Evolutionary conservation across 2,888 invertebrate species (phyloP).

Genomic region (Nemurella pictetii): DNA sequence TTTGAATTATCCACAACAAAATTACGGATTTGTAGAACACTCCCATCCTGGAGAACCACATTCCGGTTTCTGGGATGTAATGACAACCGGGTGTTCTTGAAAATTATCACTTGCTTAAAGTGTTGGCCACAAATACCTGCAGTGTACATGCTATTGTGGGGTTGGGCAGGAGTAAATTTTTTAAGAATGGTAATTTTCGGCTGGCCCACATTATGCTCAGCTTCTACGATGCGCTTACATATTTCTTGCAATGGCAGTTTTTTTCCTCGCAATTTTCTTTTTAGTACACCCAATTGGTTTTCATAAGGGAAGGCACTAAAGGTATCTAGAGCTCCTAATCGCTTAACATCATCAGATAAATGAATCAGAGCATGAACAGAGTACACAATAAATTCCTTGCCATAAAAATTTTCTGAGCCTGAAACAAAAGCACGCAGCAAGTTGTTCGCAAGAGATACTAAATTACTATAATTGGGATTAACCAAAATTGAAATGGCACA

Average conservation of each 20-base stretch:
- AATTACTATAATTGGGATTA: slow-evolving; percentile 39
- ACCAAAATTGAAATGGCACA: slow-evolving; percentile 43
- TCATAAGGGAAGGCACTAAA: slow-evolving; percentile 45
- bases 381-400: slow-evolving; percentile 42
- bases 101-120: too few species aligned
- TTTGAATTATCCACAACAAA: too few species aligned
- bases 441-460: slow-evolving; percentile 43
- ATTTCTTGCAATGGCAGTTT: slow-evolving; percentile 39
- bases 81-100: too few species aligned
- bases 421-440: slow-evolving; percentile 43
- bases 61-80: too few species aligned
- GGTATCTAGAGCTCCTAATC: slow-evolving; percentile 42
- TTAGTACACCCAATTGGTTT: slow-evolving; percentile 41
- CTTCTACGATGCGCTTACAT: too few species aligned
- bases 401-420: slow-evolving; percentile 44
- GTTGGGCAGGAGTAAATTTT: too few species aligned
- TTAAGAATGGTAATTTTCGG: too few species aligned
- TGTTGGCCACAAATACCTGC: too few species aligned
- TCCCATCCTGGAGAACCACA: too few species aligned
- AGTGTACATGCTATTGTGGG: too few species aligned
- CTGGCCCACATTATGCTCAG: too few species aligned
- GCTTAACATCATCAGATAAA: slow-evolving; percentile 42
- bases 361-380: slow-evolving; percentile 46
- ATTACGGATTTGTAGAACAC: too few species aligned
- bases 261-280: slow-evolving; percentile 33